phyloP scores from a whole-genome alignment of 2,888 invertebrate species.

The Erebia epiphron region DNA sequence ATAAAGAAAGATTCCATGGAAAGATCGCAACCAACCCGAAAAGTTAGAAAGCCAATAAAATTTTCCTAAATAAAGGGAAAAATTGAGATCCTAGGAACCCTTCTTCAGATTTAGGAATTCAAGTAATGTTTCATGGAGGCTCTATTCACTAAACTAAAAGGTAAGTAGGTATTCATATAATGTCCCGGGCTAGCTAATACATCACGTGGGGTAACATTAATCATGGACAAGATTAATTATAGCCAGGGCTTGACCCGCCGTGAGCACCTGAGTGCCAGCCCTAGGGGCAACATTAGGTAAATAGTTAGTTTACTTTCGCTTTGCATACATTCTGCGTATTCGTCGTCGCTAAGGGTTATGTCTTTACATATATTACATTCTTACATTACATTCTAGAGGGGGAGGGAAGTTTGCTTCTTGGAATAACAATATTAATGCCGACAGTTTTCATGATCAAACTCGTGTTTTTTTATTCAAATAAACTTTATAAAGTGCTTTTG shows the following conservation, averaged over 20 bases:
- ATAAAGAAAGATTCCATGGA: no score
- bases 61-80: not conserved
- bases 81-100: not conserved
- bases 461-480: no score
- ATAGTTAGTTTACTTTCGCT: no score
- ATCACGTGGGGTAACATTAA: not conserved
- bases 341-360: no score
- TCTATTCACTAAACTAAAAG: not conserved
- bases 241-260: not conserved
- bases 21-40: not conserved
- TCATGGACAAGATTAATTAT: conserved; percentile 15
- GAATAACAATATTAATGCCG: no score
- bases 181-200: not conserved
- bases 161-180: not conserved
- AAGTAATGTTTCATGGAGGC: not conserved
- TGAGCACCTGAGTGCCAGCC: not conserved
- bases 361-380: no score
- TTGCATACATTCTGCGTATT: no score
- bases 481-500: no score
- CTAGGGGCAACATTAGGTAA: not conserved
- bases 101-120: not conserved
- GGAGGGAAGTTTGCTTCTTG: no score
- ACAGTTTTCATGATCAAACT: no score
- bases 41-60: not conserved
- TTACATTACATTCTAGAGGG: no score